phyloP scores from a whole-genome alignment of 2,888 invertebrate species.

The Cheilosia variabilis region DNA sequence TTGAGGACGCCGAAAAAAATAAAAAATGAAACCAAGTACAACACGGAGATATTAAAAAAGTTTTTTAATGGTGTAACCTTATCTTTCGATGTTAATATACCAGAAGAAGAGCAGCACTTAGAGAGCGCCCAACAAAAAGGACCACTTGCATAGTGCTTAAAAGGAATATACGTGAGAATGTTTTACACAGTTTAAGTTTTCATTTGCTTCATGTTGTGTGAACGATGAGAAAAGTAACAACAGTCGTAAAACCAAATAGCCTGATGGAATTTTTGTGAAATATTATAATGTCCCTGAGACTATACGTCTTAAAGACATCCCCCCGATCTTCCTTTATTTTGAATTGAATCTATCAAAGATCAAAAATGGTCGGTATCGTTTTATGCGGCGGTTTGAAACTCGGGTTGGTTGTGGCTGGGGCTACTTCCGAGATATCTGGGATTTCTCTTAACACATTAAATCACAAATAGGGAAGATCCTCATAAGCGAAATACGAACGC shows the following conservation, averaged over 20 bases:
- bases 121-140: conserved; percentile 25
- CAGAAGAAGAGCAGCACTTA: conserved; percentile 46
- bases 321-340: too few relatives aligned
- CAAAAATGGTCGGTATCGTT: too few relatives aligned
- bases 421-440: too few relatives aligned
- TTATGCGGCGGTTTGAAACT: too few relatives aligned
- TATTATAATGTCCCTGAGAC: not conserved
- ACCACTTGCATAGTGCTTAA: conserved; percentile 46
- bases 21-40: conserved; percentile 41
- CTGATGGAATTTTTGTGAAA: conserved; percentile 1
- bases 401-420: too few relatives aligned
- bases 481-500: too few relatives aligned
- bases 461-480: too few relatives aligned
- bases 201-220: conserved; percentile 61
- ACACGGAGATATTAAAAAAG: conserved; percentile 73
- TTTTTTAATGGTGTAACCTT: conserved; percentile 75
- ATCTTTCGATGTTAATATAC: conserved; percentile 74
- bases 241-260: conserved; percentile 26
- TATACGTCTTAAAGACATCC: too few relatives aligned
- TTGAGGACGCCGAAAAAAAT: conserved; percentile 59
- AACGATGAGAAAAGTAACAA: conserved; percentile 58
- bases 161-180: conserved; percentile 51
- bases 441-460: too few relatives aligned
- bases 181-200: conserved; percentile 60
- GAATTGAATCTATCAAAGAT: too few relatives aligned